These are phyloP conservation scores for Mycteria americana DNA, from an alignment of 2,797 vertebrate genomes.

Conservation along the genomic window DNA sequence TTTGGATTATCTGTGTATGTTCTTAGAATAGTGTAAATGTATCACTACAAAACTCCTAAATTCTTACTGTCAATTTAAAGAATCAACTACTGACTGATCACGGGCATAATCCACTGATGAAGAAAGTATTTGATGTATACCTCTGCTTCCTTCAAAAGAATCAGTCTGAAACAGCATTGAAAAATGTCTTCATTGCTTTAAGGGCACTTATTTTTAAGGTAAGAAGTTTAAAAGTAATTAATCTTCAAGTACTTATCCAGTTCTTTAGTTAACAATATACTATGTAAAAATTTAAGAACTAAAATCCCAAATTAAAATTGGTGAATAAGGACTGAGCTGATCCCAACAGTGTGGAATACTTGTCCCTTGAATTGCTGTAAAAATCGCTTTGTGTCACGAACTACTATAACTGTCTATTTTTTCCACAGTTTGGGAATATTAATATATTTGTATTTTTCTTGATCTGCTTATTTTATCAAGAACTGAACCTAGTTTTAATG, in stretches of 20 bases:
- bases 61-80: constrained; percentile 71
- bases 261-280: background rate
- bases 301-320: background rate
- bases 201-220: constrained; percentile 96
- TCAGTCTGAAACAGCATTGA: constrained; percentile 92
- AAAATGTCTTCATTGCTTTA: constrained; percentile 92
- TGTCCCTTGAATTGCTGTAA: background rate
- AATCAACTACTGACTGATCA: constrained; percentile 90
- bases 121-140: constrained; percentile 96
- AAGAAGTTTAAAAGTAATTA: background rate
- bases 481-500: background rate
- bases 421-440: background rate
- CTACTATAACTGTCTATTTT: background rate
- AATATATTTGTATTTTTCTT: background rate
- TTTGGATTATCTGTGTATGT: background rate
- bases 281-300: background rate
- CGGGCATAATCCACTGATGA: constrained; percentile 97
- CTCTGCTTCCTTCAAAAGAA: constrained; percentile 96
- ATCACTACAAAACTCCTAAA: background rate
- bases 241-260: background rate
- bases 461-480: background rate
- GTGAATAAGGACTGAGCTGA: background rate
- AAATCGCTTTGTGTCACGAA: background rate
- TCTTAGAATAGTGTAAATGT: background rate
- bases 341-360: background rate